Percentiles rank a stretch among this genome's conserved stretches.
Evolutionary conservation across 2,888 invertebrate species (phyloP).

Genomic region (Melieria omissa): DNA sequence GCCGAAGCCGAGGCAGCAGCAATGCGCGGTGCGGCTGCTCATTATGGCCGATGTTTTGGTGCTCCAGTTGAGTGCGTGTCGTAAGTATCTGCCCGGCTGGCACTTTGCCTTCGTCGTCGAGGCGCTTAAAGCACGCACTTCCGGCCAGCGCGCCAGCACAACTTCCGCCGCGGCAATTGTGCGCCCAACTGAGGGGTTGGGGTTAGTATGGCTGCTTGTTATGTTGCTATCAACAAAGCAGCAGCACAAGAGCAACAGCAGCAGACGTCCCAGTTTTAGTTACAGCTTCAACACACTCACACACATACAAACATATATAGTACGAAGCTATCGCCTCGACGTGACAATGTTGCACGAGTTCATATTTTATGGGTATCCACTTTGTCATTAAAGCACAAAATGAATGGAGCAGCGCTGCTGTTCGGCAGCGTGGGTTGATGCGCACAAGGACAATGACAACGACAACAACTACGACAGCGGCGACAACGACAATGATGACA

Average conservation of each 20-base stretch:
- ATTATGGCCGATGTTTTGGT: no score
- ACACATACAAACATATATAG: not conserved
- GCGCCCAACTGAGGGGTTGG: no score
- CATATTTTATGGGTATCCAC: slow-evolving; percentile 1
- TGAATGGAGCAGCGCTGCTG: not conserved
- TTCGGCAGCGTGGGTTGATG: not conserved
- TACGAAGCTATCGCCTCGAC: not conserved
- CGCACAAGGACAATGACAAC: not conserved
- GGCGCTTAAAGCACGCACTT: slow-evolving; percentile 13
- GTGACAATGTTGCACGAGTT: not conserved
- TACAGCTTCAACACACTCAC: not conserved
- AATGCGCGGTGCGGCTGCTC: no score
- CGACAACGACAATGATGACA: not conserved
- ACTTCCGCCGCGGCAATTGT: no score
- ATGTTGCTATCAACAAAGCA: no score
- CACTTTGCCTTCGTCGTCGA: not conserved
- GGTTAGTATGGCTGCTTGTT: no score
- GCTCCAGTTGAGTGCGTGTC: no score
- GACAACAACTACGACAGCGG: slow-evolving; percentile 4
- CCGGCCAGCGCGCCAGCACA: not conserved
- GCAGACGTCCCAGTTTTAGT: no score
- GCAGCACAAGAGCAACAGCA: no score
- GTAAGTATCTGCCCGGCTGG: no score
- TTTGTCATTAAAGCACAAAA: not conserved
- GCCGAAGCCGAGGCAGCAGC: no score